These are phyloP conservation scores for Ichneumoninae sp. DNA, from an alignment of 2,888 invertebrate genomes.

Conservation along the genomic window DNA sequence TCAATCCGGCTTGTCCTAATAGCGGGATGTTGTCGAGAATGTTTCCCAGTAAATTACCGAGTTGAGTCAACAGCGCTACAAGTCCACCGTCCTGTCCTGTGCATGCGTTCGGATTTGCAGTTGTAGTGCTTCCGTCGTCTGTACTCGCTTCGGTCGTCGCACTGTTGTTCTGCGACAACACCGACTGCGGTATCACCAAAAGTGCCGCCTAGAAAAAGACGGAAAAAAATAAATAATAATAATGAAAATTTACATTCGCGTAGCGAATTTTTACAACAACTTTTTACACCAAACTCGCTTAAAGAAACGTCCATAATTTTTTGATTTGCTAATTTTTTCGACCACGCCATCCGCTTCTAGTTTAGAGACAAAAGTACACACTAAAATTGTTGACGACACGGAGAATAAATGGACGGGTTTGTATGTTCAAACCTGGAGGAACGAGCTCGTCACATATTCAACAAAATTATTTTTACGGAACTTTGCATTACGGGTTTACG, in stretches of 20 bases:
- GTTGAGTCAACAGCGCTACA: slow-evolving; percentile 4
- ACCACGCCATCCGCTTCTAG: no score
- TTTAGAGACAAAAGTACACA: no score
- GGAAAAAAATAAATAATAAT: background rate
- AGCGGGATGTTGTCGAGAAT: slow-evolving; percentile 27
- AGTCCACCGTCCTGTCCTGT: slow-evolving; percentile 6
- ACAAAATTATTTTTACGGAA: no score
- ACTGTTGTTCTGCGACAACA: background rate
- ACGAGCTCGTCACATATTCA: no score
- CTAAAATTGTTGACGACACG: no score
- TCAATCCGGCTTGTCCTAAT: background rate
- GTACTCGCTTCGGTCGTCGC: background rate
- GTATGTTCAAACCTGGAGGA: no score
- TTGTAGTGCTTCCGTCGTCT: background rate
- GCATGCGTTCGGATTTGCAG: background rate
- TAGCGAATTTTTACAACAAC: background rate
- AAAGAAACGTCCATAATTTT: no score
- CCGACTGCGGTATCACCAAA: slow-evolving; percentile 14
- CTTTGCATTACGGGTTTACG: background rate
- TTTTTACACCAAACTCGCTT: no score
- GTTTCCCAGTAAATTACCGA: slow-evolving; percentile 49
- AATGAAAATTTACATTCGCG: no score
- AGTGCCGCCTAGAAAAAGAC: slow-evolving; percentile 31
- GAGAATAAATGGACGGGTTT: no score
- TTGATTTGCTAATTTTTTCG: no score